Evolutionary conservation across 2,113 vertebrate species (phyloP), one percentile per base, ranked within the genome.

Genomic region (Pseudopodoces humilis): DNA sequence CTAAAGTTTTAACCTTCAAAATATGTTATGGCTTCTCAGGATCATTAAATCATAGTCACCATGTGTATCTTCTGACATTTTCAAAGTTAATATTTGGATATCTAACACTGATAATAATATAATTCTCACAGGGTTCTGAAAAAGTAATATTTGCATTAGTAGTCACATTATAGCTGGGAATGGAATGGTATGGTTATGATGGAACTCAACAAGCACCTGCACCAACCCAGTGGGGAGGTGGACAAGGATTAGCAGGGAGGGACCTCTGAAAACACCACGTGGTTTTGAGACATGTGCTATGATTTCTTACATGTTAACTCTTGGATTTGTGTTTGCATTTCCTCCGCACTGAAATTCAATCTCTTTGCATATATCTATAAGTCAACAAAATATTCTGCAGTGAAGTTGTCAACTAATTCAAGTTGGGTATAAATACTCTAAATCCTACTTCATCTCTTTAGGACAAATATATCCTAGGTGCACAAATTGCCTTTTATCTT

Each of bases 51-150:
- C 37, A 81, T 41, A 59, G 53, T 44, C 44, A 68, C 37, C 16
- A 2, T 22, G 7, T 60, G n/a, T 30, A 79, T 76, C 37, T 69
- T 75, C 31, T 89, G 78, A 85, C 20, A 87, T 79, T 95, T 94
- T 80, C 14, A 58, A 50, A 83, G 78, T 43, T 64, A 79, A n/a
- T 82, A 79, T 94, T 83, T 89, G 41, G 44, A 87, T 62, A 89
- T 37, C 44, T 75, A 94, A 82, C 31, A 62, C 37, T 67, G 64
- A 75, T 79, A 86, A 75, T 43, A 82, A 69, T 27, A 43, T 22
- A 46, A 84, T 71, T 37, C 18, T 81, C 46, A 59, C 2, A 15
- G 2, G 7, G 9, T 55, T 67, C 82, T 81, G n/a, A 62, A 86
- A 64, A 78, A 71, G 7, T 1, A 86, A 6, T 30, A 37, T 68